Evolutionary conservation across 1,140 invertebrate genomes (phyloP).

Genomic region (Aphidius ervi): DNA sequence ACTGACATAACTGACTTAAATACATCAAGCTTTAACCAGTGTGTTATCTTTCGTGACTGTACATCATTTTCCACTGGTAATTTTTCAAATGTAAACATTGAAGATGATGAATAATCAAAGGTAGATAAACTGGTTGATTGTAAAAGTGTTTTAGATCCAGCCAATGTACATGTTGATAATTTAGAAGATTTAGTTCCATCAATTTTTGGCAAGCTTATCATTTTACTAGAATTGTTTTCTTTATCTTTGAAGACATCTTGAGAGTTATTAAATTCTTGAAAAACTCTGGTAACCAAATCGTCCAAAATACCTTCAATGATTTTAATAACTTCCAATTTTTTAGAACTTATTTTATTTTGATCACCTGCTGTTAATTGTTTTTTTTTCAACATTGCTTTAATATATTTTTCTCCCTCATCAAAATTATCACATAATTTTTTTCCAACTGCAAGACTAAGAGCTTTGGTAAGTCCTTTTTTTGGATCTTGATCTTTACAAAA

Average conservation of each 20-base stretch:
- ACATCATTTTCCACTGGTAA: too few relatives aligned
- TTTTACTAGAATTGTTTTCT: background rate
- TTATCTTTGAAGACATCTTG: background rate
- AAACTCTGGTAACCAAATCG: background rate
- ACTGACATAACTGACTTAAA: constrained; percentile 29
- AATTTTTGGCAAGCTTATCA: too few relatives aligned
- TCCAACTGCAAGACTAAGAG: constrained; percentile 55
- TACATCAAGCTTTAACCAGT: background rate
- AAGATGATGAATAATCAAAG: background rate
- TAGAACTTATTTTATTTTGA: constrained; percentile 11
- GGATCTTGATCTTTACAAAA: constrained; percentile 58
- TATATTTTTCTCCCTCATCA: constrained; percentile 48
- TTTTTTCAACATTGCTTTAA: constrained; percentile 17
- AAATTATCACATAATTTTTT: constrained; percentile 50
- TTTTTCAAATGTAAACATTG: background rate
- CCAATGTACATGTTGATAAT: too few relatives aligned
- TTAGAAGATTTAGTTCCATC: too few relatives aligned
- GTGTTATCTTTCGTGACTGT: background rate
- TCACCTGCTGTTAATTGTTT: constrained; percentile 3
- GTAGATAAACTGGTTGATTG: background rate
- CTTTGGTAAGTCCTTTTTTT: constrained; percentile 54
- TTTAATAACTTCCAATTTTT: background rate
- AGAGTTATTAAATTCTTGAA: background rate
- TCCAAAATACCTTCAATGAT: background rate
- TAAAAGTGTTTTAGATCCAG: background rate